Base-by-base conservation (phyloP, 2,888 invertebrate species). In the Eudiplozoon nipponicum region DNA sequence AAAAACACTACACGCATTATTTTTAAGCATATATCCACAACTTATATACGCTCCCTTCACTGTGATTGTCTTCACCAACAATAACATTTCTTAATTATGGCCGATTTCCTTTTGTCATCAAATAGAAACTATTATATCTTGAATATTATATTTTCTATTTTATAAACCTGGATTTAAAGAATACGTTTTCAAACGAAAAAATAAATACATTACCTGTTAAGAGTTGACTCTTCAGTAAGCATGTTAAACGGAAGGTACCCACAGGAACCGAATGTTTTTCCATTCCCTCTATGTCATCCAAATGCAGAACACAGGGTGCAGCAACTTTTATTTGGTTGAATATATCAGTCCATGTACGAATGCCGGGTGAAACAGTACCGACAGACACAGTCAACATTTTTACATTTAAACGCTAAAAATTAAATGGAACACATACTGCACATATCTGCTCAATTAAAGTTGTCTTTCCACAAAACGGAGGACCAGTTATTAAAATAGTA, bases 381-480 rank as follows among this genome's bases (percentile, higher is more conserved):
- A 31, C 31, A 13, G 31, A 31, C 11, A 15, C 31, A 15, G 11
- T 31, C 31, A 31, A 31, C 5, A 15, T 15, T 5, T 31, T 4
- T 7, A 31, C 31, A 13, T 5, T 13, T 31, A 31, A 15, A 7
- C 4, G 11, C 23, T 23, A 23, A 23, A 23, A 9, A 11, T 23
- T 9, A 9, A 11, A 9, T 23, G 11, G 11, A 23, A 9, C 11
- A 23, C 11, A 23, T 23, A 23, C 11, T 17, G 13, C 31, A 31
- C 13, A n/a, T 5, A 31, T 7, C 11, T n/a, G 17, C 13, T 31
- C 31, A 7, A 31, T 31, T 13, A 31, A 15, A 7, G 17, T 7
- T 13, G 31, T 15, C 17, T 31, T 31, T 15, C 31, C 31, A 31
- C 31, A 31, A 31, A 31, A 31, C 5, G 31, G 31, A 31, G 31